Base-by-base conservation (phyloP, 2,113 vertebrate species). In the Scophthalmus maximus region DNA sequence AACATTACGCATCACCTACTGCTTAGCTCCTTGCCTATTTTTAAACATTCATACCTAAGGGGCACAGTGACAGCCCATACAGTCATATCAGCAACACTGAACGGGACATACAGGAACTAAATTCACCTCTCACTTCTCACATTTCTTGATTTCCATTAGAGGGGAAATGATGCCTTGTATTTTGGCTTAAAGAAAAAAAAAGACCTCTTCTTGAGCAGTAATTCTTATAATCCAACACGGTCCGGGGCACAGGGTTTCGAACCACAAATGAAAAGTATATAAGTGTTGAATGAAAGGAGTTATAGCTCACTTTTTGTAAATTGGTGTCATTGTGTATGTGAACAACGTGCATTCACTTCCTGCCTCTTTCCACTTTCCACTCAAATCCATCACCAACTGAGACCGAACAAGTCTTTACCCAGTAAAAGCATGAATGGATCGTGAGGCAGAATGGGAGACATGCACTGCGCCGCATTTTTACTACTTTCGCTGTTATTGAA, bases 401-500 rank as follows among this genome's bases (percentile, higher is more conserved):
- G 17, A 74, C 46, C 72, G 29, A 73, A 68, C 38, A 50, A 26
- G 26, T 81, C 20, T 27, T 29, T 29, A 22, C 14, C 27, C 5
- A 23, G 8, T 58, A 52, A 60, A 61, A 42, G 36, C 22, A 71
- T 36, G 65, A 56, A 14, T 58, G 40, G 67, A 63, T 67, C 26
- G 44, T 67, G 29, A 64, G 10, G n/a, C 30, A 53, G 22, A 59
- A 73, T 4, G 7, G 25, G 34, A 77, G 56, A 40, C 18, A 23
- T 66, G 55, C 52, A 65, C 8, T 40, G 23, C 56, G 5, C 26
- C 38, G 40, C 5, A 1, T 72, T 87, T n/a, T 81, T 73, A 61
- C 79, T 71, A 47, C 49, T 71, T 56, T 14, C 15, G 7, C 20
- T 70, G 27, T 76, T 78, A 87, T 88, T 84, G 27, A 84, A 88